These are phyloP conservation scores for Tiphia femorata DNA, from an alignment of 2,888 invertebrate species.

Conservation along the genomic window DNA sequence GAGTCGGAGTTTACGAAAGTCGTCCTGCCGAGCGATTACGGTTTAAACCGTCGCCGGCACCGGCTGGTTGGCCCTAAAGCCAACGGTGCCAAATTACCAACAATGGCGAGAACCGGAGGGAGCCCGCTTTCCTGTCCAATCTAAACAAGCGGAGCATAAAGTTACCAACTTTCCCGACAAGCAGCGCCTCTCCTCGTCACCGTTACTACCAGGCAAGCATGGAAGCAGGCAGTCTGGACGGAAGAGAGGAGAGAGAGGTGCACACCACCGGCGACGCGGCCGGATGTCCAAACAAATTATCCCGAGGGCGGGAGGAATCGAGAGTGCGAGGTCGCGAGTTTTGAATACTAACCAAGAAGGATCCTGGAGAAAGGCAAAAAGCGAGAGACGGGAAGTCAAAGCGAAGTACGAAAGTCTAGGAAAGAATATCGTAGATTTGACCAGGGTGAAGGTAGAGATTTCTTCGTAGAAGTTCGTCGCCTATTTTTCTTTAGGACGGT, in stretches of 20 bases:
- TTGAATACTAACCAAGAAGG: too few relatives aligned
- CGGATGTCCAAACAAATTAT: slow-evolving; percentile 52
- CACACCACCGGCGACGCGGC: slow-evolving; percentile 42
- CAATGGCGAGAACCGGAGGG: slow-evolving; percentile 48
- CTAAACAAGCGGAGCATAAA: slow-evolving; percentile 62
- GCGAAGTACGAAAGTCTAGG: too few relatives aligned
- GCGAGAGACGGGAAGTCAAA: too few relatives aligned
- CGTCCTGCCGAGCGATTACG: slow-evolving; percentile 40
- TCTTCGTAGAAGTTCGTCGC: too few relatives aligned
- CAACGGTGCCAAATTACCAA: slow-evolving; percentile 59
- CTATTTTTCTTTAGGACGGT: too few relatives aligned
- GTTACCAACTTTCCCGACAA: slow-evolving; percentile 59
- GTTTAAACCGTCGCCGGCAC: slow-evolving; percentile 40
- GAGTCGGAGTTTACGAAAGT: slow-evolving; percentile 32
- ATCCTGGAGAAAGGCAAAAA: too few relatives aligned
- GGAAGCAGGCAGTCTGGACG: slow-evolving; percentile 32
- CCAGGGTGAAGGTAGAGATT: too few relatives aligned
- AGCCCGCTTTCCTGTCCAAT: slow-evolving; percentile 56
- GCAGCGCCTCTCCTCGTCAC: slow-evolving; percentile 50
- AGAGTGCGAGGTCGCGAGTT: too few relatives aligned
- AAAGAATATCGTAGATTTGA: too few relatives aligned
- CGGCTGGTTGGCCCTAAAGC: slow-evolving; percentile 41
- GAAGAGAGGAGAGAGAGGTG: slow-evolving; percentile 43
- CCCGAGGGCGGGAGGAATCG: slow-evolving; percentile 36
- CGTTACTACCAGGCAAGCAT: slow-evolving; percentile 26